Evolutionary conservation across 2,113 vertebrate genomes (phyloP), one percentile per base, ranked within the genome.

Genomic region (Martes martes): DNA sequence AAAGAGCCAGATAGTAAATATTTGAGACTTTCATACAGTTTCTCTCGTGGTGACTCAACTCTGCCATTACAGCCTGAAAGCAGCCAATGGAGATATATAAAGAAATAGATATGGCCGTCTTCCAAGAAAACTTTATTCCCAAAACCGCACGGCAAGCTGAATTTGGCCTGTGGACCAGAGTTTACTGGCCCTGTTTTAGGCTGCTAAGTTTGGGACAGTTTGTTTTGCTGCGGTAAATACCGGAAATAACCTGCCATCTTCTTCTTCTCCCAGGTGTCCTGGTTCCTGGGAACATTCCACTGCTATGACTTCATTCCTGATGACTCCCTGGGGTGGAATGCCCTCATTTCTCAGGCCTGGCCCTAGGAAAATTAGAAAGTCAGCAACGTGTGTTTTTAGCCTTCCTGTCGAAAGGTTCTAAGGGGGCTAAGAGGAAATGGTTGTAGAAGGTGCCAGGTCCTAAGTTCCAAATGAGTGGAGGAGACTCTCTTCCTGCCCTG

Each of bases 291-390:
- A 84, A 76, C 11, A 47, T 42, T 19, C 82, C 47, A 6, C 16
- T 13, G 39, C 45, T n/a, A 7, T 89, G 82, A 74, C 95, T 81
- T 86, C 93, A 74, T 82, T 80, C 85, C 55, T n/a, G 61, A 79
- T 39, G 78, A 24, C 78, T 93, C 67, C 89, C 71, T 74, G 45
- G 78, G 33, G 89, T 71, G 82, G 63, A 33, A 33, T 90, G 94
- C 67, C 94, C 95, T 98, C 59, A 55, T 97, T 98, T 92, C 92
- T 89, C 45, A 95, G 69, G 67, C 85, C 91, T 55, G 59, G 82
- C 23, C 33, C 79, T 16, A 1, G 92, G n/a, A 90, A 93, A 89
- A 92, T n/a, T 2, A 33, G 81, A 47, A 92, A 94, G 82, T 80
- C 96, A 96, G 88, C 63, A 65, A 71, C 0, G 0, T 47, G 59